Conservation (phyloP, 2,888 invertebrate species). For the Drosophila mimica region DNA sequence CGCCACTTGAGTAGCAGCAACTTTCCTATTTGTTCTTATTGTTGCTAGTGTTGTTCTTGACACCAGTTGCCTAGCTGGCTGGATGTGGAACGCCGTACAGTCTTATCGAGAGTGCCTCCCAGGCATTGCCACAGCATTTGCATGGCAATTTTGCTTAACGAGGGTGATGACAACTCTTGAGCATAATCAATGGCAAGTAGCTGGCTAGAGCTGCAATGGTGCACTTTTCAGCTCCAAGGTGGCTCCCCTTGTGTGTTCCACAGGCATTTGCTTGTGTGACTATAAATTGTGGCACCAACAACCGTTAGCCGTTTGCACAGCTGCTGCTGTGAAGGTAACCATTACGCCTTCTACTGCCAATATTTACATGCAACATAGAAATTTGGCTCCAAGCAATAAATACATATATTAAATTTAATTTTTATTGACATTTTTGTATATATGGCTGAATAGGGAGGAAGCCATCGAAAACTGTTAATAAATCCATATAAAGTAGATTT, state of each 20-base stretch:
- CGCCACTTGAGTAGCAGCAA: neutral
- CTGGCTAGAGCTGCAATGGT: conserved; percentile 10
- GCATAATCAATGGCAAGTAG: conserved; percentile 65
- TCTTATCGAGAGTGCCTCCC: conserved; percentile 40
- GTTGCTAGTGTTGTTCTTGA: conserved; percentile 26
- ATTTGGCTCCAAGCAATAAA: neutral
- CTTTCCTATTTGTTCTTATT: conserved; percentile 21
- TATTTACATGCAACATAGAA: conserved; percentile 4
- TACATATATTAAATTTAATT: neutral
- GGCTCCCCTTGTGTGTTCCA: conserved; percentile 20
- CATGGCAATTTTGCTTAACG: conserved; percentile 74
- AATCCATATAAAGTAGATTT: neutral
- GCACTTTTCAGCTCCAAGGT: conserved; percentile 30
- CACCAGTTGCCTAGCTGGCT: conserved; percentile 49
- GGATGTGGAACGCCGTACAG: conserved; percentile 29
- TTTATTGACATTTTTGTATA: neutral
- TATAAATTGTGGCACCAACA: conserved; percentile 46
- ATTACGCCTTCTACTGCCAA: conserved; percentile 21
- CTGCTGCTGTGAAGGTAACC: conserved; percentile 16
- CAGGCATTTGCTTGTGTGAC: conserved; percentile 42
- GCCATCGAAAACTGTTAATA: neutral
- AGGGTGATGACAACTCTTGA: conserved; percentile 53
- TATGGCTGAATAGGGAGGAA: neutral
- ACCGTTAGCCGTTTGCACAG: conserved; percentile 39
- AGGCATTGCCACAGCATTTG: conserved; percentile 57